Base-by-base conservation (phyloP, 2,113 vertebrate species). In the Callocephalon fimbriatum region DNA sequence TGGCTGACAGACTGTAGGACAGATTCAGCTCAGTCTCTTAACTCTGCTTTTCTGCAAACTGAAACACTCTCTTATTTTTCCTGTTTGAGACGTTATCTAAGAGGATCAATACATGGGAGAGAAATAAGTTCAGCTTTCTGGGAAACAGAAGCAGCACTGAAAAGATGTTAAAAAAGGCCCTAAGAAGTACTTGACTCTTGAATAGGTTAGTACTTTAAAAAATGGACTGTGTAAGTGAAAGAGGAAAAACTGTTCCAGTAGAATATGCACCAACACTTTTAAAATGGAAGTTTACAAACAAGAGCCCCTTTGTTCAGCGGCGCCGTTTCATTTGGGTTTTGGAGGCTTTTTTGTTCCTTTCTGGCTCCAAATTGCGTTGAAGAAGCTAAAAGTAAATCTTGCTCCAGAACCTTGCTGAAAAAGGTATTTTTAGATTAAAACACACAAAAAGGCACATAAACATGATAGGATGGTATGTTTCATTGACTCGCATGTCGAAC, bases 261-360 rank as follows among this genome's bases (percentile, higher is more conserved):
- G 59, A 88, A 84, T 77, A 70, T 81, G 61, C 72, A 86, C 42
- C 38, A 74, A 61, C 67, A 62, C 72, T 91, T 91, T 88, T 44
- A 73, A 93, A 86, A 88, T 88, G 59, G 78, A 92, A 88, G 88
- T 93, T 95, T 81, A 93, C 47, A 92, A 95, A 96, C 95, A 96
- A 93, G 82, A 95, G 79, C 44, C 38, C 23, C 72, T 90, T 95
- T 93, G 88, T 96, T 84, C 75, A 20, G 35, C 59, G 26, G 67
- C 4, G 7, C 67, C 20, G 0, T 80, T 95, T 92, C 16, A 1
- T 70, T 88, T 85, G 35, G 50, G 65, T 31, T 73, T 92, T 88
- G 86, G 75, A 93, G 67, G 42, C 7, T 58, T 94, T 94, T 94
- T 77, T 95, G 68, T 78, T 94, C n/a, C 47, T 78, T 96, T 90